phyloP scores from a whole-genome alignment of 2,888 invertebrate genomes.

The Malthinus flaveolus region DNA sequence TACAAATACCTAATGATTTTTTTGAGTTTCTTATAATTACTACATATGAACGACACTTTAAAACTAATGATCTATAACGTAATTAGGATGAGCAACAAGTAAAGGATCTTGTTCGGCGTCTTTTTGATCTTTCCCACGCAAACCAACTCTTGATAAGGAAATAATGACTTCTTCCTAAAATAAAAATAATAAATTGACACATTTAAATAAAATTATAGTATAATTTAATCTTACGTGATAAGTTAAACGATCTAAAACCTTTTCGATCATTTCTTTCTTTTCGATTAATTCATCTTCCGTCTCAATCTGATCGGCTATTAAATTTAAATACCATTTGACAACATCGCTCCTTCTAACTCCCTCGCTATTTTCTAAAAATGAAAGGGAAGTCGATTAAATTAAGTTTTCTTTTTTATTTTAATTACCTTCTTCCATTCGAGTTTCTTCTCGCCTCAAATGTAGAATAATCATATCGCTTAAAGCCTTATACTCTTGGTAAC shows the following conservation, averaged over 20 bases:
- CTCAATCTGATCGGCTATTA: constrained; percentile 85
- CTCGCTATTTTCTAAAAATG: constrained; percentile 50
- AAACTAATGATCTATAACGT: constrained; percentile 67
- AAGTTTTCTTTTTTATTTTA: not conserved
- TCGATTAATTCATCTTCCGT: constrained; percentile 88
- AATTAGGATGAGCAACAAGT: constrained; percentile 96
- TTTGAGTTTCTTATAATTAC: not conserved
- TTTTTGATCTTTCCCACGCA: constrained; percentile 57
- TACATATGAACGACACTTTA: not conserved
- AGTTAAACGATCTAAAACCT: constrained; percentile 89
- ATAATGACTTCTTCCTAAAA: constrained; percentile 82
- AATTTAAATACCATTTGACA: constrained; percentile 91
- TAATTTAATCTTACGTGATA: constrained; percentile 66
- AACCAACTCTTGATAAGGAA: constrained; percentile 63
- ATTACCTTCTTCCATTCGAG: constrained; percentile 65
- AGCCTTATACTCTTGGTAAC: constrained; percentile 92
- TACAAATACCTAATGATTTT: not conserved
- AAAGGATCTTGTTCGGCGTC: constrained; percentile 77
- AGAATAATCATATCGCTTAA: constrained; percentile 90
- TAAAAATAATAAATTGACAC: constrained; percentile 14
- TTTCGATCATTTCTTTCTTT: constrained; percentile 87
- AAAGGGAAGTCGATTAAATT: not conserved
- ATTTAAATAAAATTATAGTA: not conserved
- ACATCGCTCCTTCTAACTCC: constrained; percentile 80
- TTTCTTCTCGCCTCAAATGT: constrained; percentile 86